Base-by-base conservation (phyloP, 35 echinoderm and acorn worm genomes). In the Apostichopus parvimensis region DNA sequence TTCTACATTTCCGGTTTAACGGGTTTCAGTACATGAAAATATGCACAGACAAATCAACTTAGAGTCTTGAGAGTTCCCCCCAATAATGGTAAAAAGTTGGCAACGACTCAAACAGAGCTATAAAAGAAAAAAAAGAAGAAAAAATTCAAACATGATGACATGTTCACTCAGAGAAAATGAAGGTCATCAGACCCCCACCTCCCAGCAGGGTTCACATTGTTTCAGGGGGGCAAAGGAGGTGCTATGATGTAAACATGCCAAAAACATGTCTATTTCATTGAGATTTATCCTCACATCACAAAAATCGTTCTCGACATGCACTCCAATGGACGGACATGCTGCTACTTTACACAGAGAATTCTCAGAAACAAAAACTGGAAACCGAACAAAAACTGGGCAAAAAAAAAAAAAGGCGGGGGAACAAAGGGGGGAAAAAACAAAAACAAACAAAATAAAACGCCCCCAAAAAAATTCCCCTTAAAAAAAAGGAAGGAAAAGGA, bases 161-260 rank as follows among this genome's bases (percentile, higher is more conserved):
- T 4, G 11, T 6, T 73, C 71, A 1, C 71, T 73, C 71, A 73
- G n/a, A 22, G 20, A 22, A 73, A 22, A 25, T 10, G 17, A 68
- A 68, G 11, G 64, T 68, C 2, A 0, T 68, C 64, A 9, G 28
- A 68, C 1, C 71, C n/a, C 71, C 20, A 22, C 71, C 71, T 73
- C 71, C 71, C 71, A 73, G 71, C 71, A 73, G 71, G 71, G 71
- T 1, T 73, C 20, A 73, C 71, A n/a, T 73, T 18, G 71, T 73
- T 73, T 73, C 11, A 6, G 10, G 64, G 71, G 20, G 71, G 15
- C 13, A 73, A 73, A n/a, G 71, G 71, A 73, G 17, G 71, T 73
- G 15, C 71, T n/a, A 73, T 73, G 71, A 73, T 73, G 20, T 73
- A 73, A 73, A 73, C 71, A 73, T 73, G 71, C 71, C 71, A 73